Conservation (phyloP, 2,888 invertebrate species). For the Nymphalis c-album region DNA sequence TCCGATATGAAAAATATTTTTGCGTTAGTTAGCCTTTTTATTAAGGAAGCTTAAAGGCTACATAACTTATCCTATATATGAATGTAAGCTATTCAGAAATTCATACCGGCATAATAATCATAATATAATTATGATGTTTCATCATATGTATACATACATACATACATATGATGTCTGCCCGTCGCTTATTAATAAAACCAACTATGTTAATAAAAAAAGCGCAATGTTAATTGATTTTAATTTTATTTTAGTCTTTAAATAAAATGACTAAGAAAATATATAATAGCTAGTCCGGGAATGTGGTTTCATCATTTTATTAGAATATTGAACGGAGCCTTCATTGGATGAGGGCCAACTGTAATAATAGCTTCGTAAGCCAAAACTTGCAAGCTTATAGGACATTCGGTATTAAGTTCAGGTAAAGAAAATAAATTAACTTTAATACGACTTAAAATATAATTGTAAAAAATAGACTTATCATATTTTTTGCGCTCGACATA, state of each 20-base stretch:
- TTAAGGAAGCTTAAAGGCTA: too few species aligned
- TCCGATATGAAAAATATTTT: too few species aligned
- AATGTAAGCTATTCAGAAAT: too few species aligned
- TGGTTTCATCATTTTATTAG: constrained; percentile 30
- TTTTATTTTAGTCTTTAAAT: constrained; percentile 1
- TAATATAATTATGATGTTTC: too few species aligned
- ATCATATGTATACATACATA: too few species aligned
- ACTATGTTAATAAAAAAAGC: too few species aligned
- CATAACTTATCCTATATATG: too few species aligned
- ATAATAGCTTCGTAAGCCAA: constrained; percentile 35
- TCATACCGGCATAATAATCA: too few species aligned
- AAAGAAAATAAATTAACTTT: constrained; percentile 17
- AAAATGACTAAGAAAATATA: constrained; percentile 3
- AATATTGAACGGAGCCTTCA: constrained; percentile 33
- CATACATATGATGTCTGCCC: too few species aligned
- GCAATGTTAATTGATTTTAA: neutral
- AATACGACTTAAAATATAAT: constrained; percentile 11
- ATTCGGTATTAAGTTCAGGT: constrained; percentile 33
- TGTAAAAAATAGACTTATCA: neutral
- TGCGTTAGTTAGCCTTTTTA: too few species aligned
- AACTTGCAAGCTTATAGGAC: constrained; percentile 32
- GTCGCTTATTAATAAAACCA: too few species aligned
- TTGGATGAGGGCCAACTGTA: constrained; percentile 36
- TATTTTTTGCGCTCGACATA: neutral
- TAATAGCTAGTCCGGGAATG: constrained; percentile 23